Base-by-base conservation (phyloP, 2,113 vertebrate genomes). In the Malurus cyaneus region DNA sequence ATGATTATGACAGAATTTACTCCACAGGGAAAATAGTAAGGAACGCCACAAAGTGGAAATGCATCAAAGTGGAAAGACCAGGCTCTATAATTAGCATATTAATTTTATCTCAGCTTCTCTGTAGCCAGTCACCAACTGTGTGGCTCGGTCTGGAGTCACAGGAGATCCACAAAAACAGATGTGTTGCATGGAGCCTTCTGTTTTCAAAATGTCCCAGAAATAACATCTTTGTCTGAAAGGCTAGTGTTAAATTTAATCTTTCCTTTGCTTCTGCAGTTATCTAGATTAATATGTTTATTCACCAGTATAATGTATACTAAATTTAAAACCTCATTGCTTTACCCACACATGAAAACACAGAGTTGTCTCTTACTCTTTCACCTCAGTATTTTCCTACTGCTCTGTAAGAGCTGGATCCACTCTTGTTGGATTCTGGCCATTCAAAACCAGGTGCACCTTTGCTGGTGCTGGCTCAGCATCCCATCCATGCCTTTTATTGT, bases 41-140 rank as follows among this genome's bases (percentile, higher is more conserved):
- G 52, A 85, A 62, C 3, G 36, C 12, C 2, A 1, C 59, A 87
- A 36, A 62, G 50, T 34, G 89, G 34, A 76, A n/a, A 71, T 78
- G n/a, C 23, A 62, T 92, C 76, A 42, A 95, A 94, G 31, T 52
- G 74, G 92, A 94, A 96, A 94, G 24, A 77, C 17, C 32, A 83
- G 56, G 41, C 9, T 21, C 81, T 86, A 80, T 77, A 93, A 80
- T 89, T 80, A 80, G 60, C 19, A 71, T 11, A 23, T 52, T 79
- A 79, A 79, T 78, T 89, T 24, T 39, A 36, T 42, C 41, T 81
- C 50, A 78, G 32, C 57, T 82, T 73, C 50, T 66, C 74, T 83
- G 32, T 54, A 94, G 32, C 34, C 78, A 90, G 14, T 15, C 49
- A 50, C 26, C 23, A 42, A 16, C 25, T 11, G 3, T 67, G 47